These are phyloP conservation scores for Deilephila elpenor DNA, from an alignment of 2,888 invertebrate genomes.

Conservation along the genomic window DNA sequence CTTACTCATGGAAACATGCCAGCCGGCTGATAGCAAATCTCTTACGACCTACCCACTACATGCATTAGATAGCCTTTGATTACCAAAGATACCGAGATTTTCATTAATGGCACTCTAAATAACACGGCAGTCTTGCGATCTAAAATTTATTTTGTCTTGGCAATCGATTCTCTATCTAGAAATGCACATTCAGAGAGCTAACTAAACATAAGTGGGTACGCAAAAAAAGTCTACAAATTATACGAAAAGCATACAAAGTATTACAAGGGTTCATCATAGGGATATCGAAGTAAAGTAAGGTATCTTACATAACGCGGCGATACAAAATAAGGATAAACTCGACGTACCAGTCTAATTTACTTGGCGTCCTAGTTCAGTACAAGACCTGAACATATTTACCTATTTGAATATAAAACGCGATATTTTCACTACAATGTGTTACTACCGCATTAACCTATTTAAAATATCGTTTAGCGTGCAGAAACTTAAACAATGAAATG, in stretches of 20 bases:
- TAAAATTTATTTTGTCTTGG: background rate
- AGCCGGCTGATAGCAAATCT: slow-evolving; percentile 54
- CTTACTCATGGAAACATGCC: slow-evolving; percentile 72
- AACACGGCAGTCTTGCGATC: background rate
- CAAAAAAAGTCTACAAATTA: too few species aligned
- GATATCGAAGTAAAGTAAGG: too few species aligned
- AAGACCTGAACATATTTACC: slow-evolving; percentile 13
- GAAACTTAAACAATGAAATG: slow-evolving; percentile 10
- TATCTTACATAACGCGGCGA: background rate
- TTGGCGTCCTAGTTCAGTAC: slow-evolving; percentile 2
- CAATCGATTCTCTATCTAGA: too few species aligned
- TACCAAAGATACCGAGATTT: background rate
- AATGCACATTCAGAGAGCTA: too few species aligned
- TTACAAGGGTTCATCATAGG: too few species aligned
- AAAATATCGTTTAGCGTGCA: slow-evolving; percentile 10
- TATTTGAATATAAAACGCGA: slow-evolving; percentile 14
- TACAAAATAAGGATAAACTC: background rate
- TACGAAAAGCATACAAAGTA: too few species aligned
- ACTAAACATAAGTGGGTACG: too few species aligned
- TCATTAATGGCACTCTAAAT: background rate
- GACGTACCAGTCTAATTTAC: background rate
- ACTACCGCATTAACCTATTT: slow-evolving; percentile 24
- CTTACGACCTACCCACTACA: slow-evolving; percentile 37
- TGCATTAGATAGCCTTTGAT: slow-evolving; percentile 18
- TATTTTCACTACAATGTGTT: slow-evolving; percentile 25